Base-by-base conservation (phyloP, 2,797 vertebrate genomes). In the Channa striata region DNA sequence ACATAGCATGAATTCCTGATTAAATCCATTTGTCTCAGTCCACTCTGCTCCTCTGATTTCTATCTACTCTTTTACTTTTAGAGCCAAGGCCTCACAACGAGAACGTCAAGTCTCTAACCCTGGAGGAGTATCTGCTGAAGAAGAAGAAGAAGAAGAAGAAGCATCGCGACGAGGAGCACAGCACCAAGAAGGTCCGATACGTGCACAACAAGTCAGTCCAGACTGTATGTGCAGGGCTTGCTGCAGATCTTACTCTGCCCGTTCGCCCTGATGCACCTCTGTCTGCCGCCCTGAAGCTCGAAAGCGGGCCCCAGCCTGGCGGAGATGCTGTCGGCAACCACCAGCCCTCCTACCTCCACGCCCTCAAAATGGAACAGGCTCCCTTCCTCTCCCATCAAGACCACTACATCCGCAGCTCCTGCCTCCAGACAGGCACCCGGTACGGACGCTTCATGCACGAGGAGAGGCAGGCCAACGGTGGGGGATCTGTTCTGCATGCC, bases 81-180 rank as follows among this genome's bases (percentile, higher is more conserved):
- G 92, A 90, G 65, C 19, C 82, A 0, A 94, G 94, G 90, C 93
- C 93, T 71, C 92, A 93, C 74, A 94, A 95, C 72, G 96, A 97
- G 91, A 98, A 97, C 74, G 91, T 94, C 69, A 97, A 96, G 92
- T 94, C 93, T 47, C 95, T 95, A 72, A 93, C 93, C 65, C 88
- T 95, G 82, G 96, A 98, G 78, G 92, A 93, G 20, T 96, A 96
- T 74, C 94, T 97, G 75, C 83, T 95, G 82, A 97, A 97, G 91
- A 97, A 96, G 91, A 97, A 95, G 73, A 99, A 97, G 91, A 99
- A 97, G 93, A 99, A 97, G 94, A 96, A 95, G 94, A 95, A 96
- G 93, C 95, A 97, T 53, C 93, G 94, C 11, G 96, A 98, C 83
- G 97, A 97, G 0, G 90, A 97, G 79, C 93, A 94, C 50, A 82